Conservation (phyloP, 1,140 invertebrate genomes). For the Drosophila guanche region DNA sequence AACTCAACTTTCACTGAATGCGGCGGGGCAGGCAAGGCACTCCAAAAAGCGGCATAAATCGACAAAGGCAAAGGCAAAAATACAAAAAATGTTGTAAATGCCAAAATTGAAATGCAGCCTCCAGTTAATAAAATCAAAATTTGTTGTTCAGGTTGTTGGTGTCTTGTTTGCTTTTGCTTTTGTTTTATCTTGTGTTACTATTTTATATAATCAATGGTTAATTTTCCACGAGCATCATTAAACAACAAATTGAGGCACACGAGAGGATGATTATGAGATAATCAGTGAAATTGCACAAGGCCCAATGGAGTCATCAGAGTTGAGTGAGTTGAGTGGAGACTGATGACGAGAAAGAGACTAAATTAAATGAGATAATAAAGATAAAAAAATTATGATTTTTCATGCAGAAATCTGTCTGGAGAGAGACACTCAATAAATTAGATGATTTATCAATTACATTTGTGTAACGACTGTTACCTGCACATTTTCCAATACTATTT, state of each 20-base stretch:
- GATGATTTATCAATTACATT: constrained; percentile 24
- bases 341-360: constrained; percentile 5
- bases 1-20: constrained; percentile 68
- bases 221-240: constrained; percentile 69
- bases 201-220: constrained; percentile 68
- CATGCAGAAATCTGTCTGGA: no score
- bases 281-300: constrained; percentile 67
- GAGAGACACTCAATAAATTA: no score
- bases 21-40: constrained; percentile 25
- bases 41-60: constrained; percentile 58
- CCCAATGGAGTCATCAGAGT: constrained; percentile 47
- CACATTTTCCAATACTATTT: constrained; percentile 9
- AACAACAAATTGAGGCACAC: constrained; percentile 59
- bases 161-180: constrained; percentile 32
- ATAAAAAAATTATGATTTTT: constrained; percentile 19
- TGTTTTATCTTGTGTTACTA: constrained; percentile 33
- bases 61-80: constrained; percentile 15
- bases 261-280: constrained; percentile 76
- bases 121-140: constrained; percentile 62
- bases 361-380: constrained; percentile 43
- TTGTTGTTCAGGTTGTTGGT: constrained; percentile 26
- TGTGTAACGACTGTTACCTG: constrained; percentile 1
- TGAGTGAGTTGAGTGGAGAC: constrained; percentile 2
- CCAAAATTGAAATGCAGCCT: constrained; percentile 62
- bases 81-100: constrained; percentile 58